phyloP scores from a whole-genome alignment of 2,113 vertebrate genomes.

The Amphiprion percula region DNA sequence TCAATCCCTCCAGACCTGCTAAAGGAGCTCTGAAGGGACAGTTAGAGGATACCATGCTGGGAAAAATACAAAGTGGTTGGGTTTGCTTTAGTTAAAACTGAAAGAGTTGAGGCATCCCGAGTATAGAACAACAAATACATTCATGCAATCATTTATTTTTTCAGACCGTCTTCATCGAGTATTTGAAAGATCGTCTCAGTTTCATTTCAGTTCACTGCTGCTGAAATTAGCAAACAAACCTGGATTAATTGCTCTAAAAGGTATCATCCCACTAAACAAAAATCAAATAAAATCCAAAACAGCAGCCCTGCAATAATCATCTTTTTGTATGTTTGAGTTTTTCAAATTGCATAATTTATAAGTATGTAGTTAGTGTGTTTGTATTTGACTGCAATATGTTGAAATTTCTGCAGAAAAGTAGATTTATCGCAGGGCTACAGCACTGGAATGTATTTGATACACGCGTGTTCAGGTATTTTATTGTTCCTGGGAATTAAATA shows the following conservation, averaged over 20 bases:
- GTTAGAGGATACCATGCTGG: slow-evolving; percentile 9
- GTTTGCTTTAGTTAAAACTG: no score
- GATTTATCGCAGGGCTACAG: no score
- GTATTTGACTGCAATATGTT: no score
- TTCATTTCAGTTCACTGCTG: background rate
- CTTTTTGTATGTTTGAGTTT: no score
- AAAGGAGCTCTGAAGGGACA: slow-evolving; percentile 2
- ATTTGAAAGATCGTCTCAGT: background rate
- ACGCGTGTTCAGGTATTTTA: no score
- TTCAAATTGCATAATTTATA: no score
- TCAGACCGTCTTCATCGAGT: background rate
- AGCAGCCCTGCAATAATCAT: background rate
- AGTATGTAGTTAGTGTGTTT: no score
- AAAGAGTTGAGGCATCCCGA: no score
- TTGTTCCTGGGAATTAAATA: background rate
- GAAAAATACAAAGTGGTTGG: background rate
- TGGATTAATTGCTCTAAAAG: background rate
- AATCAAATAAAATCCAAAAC: background rate
- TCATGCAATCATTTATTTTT: no score
- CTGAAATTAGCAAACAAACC: background rate
- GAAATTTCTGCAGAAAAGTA: no score
- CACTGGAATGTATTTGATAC: no score
- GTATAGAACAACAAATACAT: no score
- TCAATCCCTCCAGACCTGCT: background rate
- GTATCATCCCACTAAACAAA: background rate